A percentile compares a stretch with the other conserved stretches of the same genome.
phyloP scores from a whole-genome alignment of 2,888 invertebrate species.

The Auanema sp. region DNA sequence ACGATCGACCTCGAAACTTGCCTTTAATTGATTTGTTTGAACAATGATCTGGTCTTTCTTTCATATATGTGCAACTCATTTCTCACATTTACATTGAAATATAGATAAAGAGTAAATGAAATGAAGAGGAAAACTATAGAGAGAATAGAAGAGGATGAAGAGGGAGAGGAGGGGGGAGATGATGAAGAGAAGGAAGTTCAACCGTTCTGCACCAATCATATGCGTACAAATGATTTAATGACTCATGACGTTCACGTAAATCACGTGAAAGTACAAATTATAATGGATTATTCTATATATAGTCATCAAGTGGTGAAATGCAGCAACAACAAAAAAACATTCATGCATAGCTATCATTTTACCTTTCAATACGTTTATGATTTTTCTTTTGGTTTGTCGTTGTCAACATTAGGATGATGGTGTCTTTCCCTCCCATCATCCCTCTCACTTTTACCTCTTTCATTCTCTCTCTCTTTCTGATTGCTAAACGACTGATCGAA shows the following conservation, averaged over 20 bases:
- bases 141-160: neutral
- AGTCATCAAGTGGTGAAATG: neutral
- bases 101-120: constrained; percentile 3
- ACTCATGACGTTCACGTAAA: neutral
- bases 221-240: neutral
- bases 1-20: constrained; percentile 33
- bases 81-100: neutral
- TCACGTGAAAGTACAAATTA: neutral
- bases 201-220: neutral
- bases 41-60: constrained; percentile 20
- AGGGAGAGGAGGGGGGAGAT: neutral
- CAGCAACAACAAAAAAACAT: neutral
- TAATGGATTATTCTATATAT: neutral
- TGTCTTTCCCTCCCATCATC: neutral
- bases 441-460: neutral
- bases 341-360: neutral
- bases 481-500: neutral
- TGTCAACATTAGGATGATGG: neutral
- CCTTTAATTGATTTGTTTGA: constrained; percentile 38
- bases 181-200: neutral
- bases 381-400: constrained; percentile 1
- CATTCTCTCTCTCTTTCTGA: constrained; percentile 1
- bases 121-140: too few species aligned
- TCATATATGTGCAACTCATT: neutral
- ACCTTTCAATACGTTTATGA: neutral